phyloP scores from a whole-genome alignment of 2,888 invertebrate genomes.

The Unio pictorum region DNA sequence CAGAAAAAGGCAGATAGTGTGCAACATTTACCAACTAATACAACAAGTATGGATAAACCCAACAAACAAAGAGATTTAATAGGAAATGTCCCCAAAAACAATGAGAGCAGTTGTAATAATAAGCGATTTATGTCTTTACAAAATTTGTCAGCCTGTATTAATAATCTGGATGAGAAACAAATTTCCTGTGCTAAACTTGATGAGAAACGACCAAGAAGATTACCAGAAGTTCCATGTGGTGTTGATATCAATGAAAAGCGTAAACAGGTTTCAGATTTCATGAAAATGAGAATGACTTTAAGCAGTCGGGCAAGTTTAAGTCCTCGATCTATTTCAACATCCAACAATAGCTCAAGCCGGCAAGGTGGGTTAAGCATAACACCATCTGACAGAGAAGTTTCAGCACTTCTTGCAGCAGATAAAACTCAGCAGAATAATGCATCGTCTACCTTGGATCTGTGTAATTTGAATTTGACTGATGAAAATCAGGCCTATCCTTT shows the following conservation, averaged over 20 bases:
- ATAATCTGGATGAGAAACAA: no score
- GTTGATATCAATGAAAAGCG: constrained; percentile 49
- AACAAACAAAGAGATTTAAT: no score
- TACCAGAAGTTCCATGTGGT: constrained; percentile 47
- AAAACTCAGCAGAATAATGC: not conserved
- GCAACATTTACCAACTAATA: constrained; percentile 15
- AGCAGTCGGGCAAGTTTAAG: constrained; percentile 36
- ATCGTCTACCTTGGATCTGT: no score
- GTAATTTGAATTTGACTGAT: no score
- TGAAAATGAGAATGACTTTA: constrained; percentile 43
- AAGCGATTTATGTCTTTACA: no score
- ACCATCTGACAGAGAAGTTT: constrained; percentile 46
- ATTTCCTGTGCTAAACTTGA: not conserved
- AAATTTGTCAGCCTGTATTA: no score
- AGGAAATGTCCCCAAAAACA: no score
- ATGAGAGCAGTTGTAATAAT: no score
- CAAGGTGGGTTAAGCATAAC: constrained; percentile 31
- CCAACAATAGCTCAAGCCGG: constrained; percentile 11
- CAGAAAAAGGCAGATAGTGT: constrained; percentile 52
- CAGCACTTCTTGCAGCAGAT: constrained; percentile 22
- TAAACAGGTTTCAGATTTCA: constrained; percentile 53
- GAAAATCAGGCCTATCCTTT: not conserved
- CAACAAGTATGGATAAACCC: no score
- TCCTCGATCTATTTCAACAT: constrained; percentile 32
- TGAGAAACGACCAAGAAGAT: constrained; percentile 40